Evolutionary conservation across 2,888 invertebrate species (phyloP), one percentile per base, ranked within the genome.

Genomic region (Ophion ventricosus): DNA sequence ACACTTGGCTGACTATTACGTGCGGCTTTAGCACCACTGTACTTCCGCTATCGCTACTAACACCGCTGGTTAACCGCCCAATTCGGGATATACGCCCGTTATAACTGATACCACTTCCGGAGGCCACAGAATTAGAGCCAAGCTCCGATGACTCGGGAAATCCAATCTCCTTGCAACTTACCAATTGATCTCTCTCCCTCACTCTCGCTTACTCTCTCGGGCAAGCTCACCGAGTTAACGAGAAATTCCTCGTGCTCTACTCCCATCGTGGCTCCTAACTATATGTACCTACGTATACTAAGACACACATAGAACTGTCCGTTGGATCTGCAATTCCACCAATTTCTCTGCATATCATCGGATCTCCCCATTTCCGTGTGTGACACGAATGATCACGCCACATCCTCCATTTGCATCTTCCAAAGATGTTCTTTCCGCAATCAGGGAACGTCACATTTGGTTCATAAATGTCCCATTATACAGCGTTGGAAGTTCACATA

Each of bases 111-210:
- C 72, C 72, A 83, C 80, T 75, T 77, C 64, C 61, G 23, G 49
- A 72, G 25, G 63, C 67, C 67, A 35, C 73, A 49, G 25, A 56
- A 76, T 66, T 63, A 59, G 67, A 57, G 54, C 73, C 64, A 63
- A 54, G 64, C 72, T 64, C 73, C 64, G 74, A 83, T 78, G 80
- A 80, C 66, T 40, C 64, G 56, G 17, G 63, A 23, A 43, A 77
- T 70, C 69, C 63, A 57, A 80, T 74, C 89, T 86, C 82, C 85
- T 76, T 85, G 82, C 80, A 86, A 74, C 84, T 84, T 86, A 85
- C 85, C 85, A 88, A 87, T 88, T 86, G 85, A 80, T 77, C 74
- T 73, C 66, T 54, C 40, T 23, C 25, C 17, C 20, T 66, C 29
- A 49, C 11, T 49, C 49, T 49, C 49, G 49, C 49, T 49, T 49